Evolutionary conservation across 2,888 invertebrate species (phyloP).

Genomic region (Andrena marginata): DNA sequence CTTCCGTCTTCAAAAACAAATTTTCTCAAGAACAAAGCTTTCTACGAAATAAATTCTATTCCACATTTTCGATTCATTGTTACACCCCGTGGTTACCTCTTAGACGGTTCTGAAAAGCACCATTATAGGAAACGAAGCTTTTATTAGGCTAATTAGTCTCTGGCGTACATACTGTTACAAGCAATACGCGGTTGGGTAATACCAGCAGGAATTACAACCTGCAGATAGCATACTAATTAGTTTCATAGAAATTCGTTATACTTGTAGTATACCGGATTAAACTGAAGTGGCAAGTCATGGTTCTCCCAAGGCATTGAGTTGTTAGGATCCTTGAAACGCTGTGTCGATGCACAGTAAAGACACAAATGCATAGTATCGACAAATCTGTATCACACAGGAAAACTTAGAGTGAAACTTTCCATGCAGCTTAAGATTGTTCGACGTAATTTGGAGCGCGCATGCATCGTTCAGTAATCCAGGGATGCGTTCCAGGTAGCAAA

Average conservation of each 20-base stretch:
- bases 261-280: not conserved
- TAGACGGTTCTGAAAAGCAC: too few species aligned
- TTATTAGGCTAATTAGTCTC: too few species aligned
- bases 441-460: not conserved
- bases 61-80: too few species aligned
- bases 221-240: not conserved
- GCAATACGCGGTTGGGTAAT: too few species aligned
- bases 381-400: not conserved
- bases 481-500: too few species aligned
- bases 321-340: not conserved
- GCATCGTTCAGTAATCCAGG: not conserved
- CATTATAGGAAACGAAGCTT: not conserved
- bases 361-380: not conserved
- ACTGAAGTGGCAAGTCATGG: not conserved
- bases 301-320: not conserved
- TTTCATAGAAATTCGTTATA: not conserved
- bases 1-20: too few species aligned
- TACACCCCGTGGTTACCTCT: too few species aligned
- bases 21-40: too few species aligned
- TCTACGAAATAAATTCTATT: too few species aligned
- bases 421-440: not conserved
- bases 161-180: too few species aligned
- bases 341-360: not conserved
- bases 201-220: not conserved
- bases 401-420: not conserved